A percentile compares a stretch with the other conserved stretches of the same genome.
These are phyloP conservation scores for Halictus rubicundus DNA, from an alignment of 1,140 invertebrate species.

Conservation along the genomic window DNA sequence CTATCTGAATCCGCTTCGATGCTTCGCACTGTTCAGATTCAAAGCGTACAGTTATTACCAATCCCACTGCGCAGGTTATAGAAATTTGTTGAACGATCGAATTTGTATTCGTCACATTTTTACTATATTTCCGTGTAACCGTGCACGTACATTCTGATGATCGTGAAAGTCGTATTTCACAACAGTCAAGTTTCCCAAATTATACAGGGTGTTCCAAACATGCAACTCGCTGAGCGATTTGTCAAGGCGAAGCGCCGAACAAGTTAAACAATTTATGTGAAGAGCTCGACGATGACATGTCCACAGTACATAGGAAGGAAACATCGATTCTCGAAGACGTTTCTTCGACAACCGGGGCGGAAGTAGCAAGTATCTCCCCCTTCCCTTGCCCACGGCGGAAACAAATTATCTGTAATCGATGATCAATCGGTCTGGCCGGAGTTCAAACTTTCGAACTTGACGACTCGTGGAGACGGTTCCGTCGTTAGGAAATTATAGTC, in stretches of 20 bases:
- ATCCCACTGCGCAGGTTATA: no score
- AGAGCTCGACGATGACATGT: background rate
- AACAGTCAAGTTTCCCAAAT: no score
- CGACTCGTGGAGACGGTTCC: background rate
- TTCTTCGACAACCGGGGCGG: background rate
- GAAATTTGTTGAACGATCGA: no score
- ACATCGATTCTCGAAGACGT: conserved; percentile 6
- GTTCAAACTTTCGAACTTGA: conserved; percentile 32
- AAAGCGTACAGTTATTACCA: background rate
- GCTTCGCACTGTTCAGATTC: background rate
- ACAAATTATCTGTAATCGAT: conserved; percentile 31
- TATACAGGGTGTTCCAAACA: no score
- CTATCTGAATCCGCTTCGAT: background rate
- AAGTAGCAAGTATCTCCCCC: background rate
- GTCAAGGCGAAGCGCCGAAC: background rate
- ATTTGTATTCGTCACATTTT: no score
- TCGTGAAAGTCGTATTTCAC: no score
- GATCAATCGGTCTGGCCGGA: conserved; percentile 10
- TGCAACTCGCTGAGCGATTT: no score
- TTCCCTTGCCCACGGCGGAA: background rate
- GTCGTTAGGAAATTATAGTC: conserved; percentile 28
- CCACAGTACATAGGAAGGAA: background rate
- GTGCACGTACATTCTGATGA: no score
- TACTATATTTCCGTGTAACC: no score
- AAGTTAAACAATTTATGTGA: background rate